A percentile compares a stretch with the other conserved stretches of the same genome.
phyloP scores from a whole-genome alignment of 1,140 invertebrate genomes.

The Tetramorium simillimum region DNA sequence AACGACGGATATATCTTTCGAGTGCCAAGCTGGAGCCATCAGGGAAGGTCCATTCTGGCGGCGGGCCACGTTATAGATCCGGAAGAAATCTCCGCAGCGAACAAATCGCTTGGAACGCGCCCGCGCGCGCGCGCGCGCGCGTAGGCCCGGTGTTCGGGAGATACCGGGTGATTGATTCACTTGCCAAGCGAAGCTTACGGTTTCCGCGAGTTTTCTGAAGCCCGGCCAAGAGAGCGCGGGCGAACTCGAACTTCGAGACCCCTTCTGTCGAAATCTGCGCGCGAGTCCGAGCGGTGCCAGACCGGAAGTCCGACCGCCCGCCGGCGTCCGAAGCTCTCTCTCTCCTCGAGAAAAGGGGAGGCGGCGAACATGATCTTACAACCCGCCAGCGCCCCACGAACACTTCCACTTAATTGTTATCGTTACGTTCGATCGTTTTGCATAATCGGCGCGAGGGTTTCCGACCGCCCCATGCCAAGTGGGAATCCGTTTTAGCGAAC shows the following conservation, averaged over 20 bases:
- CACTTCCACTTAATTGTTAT: constrained; percentile 60
- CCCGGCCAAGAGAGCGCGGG: constrained; percentile 77
- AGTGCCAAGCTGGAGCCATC: constrained; percentile 33
- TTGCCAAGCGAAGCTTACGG: constrained; percentile 78
- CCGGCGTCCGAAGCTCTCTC: constrained; percentile 14
- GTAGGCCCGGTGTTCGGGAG: constrained; percentile 71
- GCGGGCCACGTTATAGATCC: constrained; percentile 75
- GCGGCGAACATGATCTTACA: constrained; percentile 7
- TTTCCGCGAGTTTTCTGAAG: constrained; percentile 81
- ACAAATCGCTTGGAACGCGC: constrained; percentile 72
- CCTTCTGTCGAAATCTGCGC: constrained; percentile 68
- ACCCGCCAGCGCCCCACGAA: neutral
- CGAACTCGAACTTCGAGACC: constrained; percentile 63
- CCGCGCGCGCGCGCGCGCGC: constrained; percentile 52
- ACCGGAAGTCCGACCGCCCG: constrained; percentile 78
- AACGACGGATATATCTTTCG: constrained; percentile 33
- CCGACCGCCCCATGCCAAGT: constrained; percentile 46
- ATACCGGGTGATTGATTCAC: constrained; percentile 82
- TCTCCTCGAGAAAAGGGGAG: neutral
- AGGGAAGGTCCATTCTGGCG: constrained; percentile 72
- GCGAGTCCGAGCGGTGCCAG: constrained; percentile 76
- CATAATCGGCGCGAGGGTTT: constrained; percentile 64
- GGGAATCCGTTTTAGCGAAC: constrained; percentile 9
- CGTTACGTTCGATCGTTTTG: constrained; percentile 63
- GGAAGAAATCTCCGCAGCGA: constrained; percentile 75